phyloP scores from a whole-genome alignment of 2,888 invertebrate genomes.

The Limenitis camilla region DNA sequence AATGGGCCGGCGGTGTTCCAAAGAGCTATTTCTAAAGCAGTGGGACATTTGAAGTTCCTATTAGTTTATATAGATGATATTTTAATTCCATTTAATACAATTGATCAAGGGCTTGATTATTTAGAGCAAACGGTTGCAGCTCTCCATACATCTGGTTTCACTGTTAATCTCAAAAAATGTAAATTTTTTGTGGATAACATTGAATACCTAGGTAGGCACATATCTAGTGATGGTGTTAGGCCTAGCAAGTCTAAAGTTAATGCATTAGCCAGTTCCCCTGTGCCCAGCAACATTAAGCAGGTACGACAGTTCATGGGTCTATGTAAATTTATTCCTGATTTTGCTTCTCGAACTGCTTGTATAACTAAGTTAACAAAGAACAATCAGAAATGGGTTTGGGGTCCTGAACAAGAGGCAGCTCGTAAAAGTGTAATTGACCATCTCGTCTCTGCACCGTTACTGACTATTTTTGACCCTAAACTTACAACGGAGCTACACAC shows the following conservation, averaged over 20 bases:
- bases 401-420: constrained; percentile 28
- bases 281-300: constrained; percentile 21
- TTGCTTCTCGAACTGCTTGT: constrained; percentile 25
- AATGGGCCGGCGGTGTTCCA: constrained; percentile 26
- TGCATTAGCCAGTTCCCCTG: constrained; percentile 22
- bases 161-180: constrained; percentile 20
- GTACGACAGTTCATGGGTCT: constrained; percentile 26
- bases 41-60: constrained; percentile 20
- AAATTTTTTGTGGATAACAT: constrained; percentile 23
- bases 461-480: constrained; percentile 20
- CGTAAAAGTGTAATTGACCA: constrained; percentile 23
- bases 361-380: constrained; percentile 31
- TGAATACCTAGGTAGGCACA: constrained; percentile 25
- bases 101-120: constrained; percentile 18
- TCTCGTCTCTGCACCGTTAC: constrained; percentile 20
- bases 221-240: constrained; percentile 24
- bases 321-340: constrained; percentile 28
- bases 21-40: constrained; percentile 19
- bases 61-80: constrained; percentile 25
- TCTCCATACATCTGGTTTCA: constrained; percentile 14
- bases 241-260: constrained; percentile 23
- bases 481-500: constrained; percentile 28
- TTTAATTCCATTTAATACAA: constrained; percentile 17
- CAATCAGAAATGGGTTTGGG: constrained; percentile 29
- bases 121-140: constrained; percentile 15